Base-by-base conservation (phyloP, 2,888 invertebrate genomes). In the Gymnocheta viridis region DNA sequence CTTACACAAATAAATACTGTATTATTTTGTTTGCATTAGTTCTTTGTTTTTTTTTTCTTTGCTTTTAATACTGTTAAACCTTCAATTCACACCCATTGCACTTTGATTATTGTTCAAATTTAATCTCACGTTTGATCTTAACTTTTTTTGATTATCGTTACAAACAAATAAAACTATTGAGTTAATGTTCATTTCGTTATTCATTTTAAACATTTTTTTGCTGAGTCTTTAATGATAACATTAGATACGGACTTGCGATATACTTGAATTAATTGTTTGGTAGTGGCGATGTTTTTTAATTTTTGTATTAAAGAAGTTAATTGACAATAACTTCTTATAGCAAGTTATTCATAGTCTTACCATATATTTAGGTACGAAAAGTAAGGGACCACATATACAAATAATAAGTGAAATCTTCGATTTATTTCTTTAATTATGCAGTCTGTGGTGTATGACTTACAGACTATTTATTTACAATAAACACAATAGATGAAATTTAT, bases 81-180 rank as follows among this genome's bases (percentile, higher is more conserved):
- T 81, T 84, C 77, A 69, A 81, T 84, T 84, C 73, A 81, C 84
- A 84, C 81, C 84, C 84, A 81, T 62, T 77, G 77, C 81, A 81
- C 51, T 81, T 84, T 62, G 72, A 70, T 73, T 77, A 54, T 79
- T 74, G 54, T 47, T 35, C 69, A 72, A 60, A 47, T 44, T 60
- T 80, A 80, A 84, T 84, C 83, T 84, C 83, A 84, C 83, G 80
- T 84, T 77, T 81, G 77, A 84, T 84, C 83, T 80, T 84, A 84
- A 81, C 80, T 80, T 84, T 84, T 60, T 27, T 80, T 72, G 83
- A 84, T 84, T 72, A 77, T 84, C 72, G 38, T 56, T 79, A 72
- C 64, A 44, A 79, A 22, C 44, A 47, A 56, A 56, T 44, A 78
- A 72, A 72, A 41, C 54, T 79, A 44, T 78, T 70, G 54, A 51